Base-by-base conservation (phyloP, 1,140 invertebrate genomes). In the Rhopalosiphum padi region DNA sequence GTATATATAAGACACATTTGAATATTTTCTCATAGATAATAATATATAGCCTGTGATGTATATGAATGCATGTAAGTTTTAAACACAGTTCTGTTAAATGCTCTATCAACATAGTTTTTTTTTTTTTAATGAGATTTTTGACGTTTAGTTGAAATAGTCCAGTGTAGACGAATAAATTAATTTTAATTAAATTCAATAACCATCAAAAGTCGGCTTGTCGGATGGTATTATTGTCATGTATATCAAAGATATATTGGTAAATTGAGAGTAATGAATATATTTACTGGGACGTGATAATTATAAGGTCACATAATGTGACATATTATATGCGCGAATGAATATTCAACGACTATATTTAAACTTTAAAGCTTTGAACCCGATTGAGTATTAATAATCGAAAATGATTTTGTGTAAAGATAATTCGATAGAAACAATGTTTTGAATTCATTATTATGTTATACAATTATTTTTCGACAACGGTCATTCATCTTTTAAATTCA, bases 141-240 rank as follows among this genome's bases (percentile, higher is more conserved):
- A 77, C 60, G 60, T 77, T n/a, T 77, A 77, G 60, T n/a, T 35
- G 21, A 43, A 43, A 43, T 23, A 1, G 43, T 87, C 43, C 30
- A 21, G 23, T 77, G 23, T 41, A 25, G 23, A 87, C 43, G 41
- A 30, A 5, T 46, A 22, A 89, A 37, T 48, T 48, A 89, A 23
- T 89, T 53, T 89, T 89, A 89, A 89, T 46, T 37, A n/a, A 46
- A 86, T 86, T 86, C 43, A 88, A 51, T 89, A 53, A 89, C 7
- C 48, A 89, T 53, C n/a, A 89, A 87, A n/a, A 37, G 35, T 53
- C 4, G 9, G 25, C 60, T 46, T 46, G 41, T 85, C 37, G 22
- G n/a, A 21, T 25, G 9, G 41, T 85, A 41, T 85, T 85, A 41
- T 85, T 25, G 11, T 41, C 37, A 6, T 23, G 48, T 89, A 53